A percentile compares a stretch with the other conserved stretches of the same genome.
These are phyloP conservation scores for Microctenopoma stevenorrisi DNA, from an alignment of 2,797 vertebrate species.

Conservation along the genomic window DNA sequence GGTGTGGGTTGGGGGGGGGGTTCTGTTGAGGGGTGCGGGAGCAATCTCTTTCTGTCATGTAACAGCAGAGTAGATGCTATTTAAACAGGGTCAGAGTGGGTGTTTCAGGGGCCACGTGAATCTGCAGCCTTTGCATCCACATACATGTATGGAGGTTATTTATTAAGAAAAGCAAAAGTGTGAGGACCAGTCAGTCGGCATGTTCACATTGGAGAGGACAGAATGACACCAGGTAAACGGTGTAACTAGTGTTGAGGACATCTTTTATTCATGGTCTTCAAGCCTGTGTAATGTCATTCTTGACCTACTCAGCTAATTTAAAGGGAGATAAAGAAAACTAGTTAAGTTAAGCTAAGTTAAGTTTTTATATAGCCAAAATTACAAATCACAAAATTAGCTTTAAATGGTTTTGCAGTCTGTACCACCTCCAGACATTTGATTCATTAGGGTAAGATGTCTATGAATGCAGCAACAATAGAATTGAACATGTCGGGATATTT, in stretches of 20 bases:
- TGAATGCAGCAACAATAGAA: too few species aligned
- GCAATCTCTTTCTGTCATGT: slow-evolving; percentile 58
- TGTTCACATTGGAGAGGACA: not conserved
- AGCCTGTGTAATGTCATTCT: not conserved
- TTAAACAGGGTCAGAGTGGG: slow-evolving; percentile 39
- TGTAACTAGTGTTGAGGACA: not conserved
- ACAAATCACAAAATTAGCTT: too few species aligned
- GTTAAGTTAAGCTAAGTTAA: too few species aligned
- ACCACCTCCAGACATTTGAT: too few species aligned
- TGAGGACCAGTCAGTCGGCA: not conserved
- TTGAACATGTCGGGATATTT: too few species aligned
- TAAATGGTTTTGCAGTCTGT: too few species aligned
- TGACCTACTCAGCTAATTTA: not conserved
- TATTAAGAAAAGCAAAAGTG: not conserved
- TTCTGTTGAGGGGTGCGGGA: slow-evolving; percentile 28
- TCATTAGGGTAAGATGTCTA: too few species aligned
- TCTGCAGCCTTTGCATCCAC: not conserved
- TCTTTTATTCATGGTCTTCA: not conserved
- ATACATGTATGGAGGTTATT: not conserved
- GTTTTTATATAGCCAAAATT: too few species aligned
- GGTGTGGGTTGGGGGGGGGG: slow-evolving; percentile 32
- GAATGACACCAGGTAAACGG: too few species aligned
- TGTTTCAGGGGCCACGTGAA: slow-evolving; percentile 24
- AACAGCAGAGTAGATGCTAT: slow-evolving; percentile 53
- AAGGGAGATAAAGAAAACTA: not conserved